Percentiles rank a stretch among this genome's conserved stretches.
phyloP scores from a whole-genome alignment of 2,888 invertebrate genomes.

The Thymelicus lineola region DNA sequence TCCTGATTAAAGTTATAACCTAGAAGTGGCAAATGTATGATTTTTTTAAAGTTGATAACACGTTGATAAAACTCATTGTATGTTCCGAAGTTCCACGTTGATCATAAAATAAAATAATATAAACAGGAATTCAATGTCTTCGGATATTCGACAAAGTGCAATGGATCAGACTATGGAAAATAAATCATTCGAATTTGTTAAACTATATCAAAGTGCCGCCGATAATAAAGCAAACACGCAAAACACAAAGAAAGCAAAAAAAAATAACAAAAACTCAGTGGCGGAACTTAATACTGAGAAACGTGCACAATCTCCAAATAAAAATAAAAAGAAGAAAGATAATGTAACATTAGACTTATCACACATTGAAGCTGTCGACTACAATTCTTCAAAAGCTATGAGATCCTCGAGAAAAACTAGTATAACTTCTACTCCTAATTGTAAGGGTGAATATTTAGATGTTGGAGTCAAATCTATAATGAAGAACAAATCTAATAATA shows the following conservation, averaged over 20 bases:
- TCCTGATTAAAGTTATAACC: background rate
- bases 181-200: slow-evolving; percentile 63
- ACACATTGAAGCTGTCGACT: background rate
- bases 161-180: slow-evolving; percentile 50
- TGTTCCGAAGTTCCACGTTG: too few relatives aligned
- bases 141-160: slow-evolving; percentile 49
- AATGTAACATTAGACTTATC: slow-evolving; percentile 41
- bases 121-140: slow-evolving; percentile 64
- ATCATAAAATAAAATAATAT: slow-evolving; percentile 23
- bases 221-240: slow-evolving; percentile 53
- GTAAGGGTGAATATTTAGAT: slow-evolving; percentile 40
- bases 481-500: slow-evolving; percentile 52
- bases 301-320: slow-evolving; percentile 51
- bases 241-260: slow-evolving; percentile 44
- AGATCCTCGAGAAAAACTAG: background rate
- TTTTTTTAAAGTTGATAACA: background rate
- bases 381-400: background rate
- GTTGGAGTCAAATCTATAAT: slow-evolving; percentile 64
- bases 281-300: slow-evolving; percentile 46
- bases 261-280: slow-evolving; percentile 43
- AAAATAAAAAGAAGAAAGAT: slow-evolving; percentile 55
- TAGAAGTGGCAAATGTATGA: background rate
- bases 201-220: slow-evolving; percentile 61
- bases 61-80: too few relatives aligned
- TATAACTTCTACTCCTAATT: slow-evolving; percentile 58